Evolutionary conservation across 2,797 vertebrate genomes (phyloP), one percentile per base, ranked within the genome.

Genomic region (Rhinophrynus dorsalis): DNA sequence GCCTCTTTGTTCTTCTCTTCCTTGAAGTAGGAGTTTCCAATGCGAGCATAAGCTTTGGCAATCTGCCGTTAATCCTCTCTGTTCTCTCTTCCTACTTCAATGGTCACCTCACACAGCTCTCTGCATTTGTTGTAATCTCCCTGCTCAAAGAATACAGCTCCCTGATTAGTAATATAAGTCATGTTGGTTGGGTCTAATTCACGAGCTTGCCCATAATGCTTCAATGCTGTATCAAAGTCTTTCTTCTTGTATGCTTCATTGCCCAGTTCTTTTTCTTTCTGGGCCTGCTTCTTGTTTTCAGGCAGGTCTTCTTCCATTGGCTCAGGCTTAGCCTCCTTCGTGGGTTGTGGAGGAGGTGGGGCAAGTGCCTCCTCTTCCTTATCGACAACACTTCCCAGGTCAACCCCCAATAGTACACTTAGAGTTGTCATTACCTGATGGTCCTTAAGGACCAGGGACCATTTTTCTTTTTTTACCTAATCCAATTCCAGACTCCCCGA

Each of bases 11-110:
- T 92, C 63, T 88, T 89, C 10, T 96, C 94, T 80, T 98, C 86
- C 74, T 95, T 97, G 77, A 93, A 94, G 75, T 92, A 93, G 0
- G 96, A 96, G 80, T 96, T 98, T 13, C 95, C 95, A 65, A 97
- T 92, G 52, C 96, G 91, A 0, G 96, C 96, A 2, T 98, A 92
- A 1, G 93, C 95, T 85, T 98, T 98, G 50, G 96, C 94, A 8
- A 98, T 95, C 80, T 94, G 95, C 62, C 93, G 84, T 78, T 97
- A 98, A 78, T 98, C 96, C 80, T 98, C 96, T 0, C 95, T 84
- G 85, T 98, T 97, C 81, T 98, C 94, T 76, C 96, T 80, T 40
- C 96, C 96, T 68, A 98, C 87, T 12, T 94, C 93, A 0, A 96
- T 98, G 76, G 95, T 94, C 57, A 90, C 90, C 20, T 94, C 89